Percentiles rank a stretch among this genome's conserved stretches.
Evolutionary conservation across 2,888 invertebrate species (phyloP).

Genomic region (Pycnomerus fuliginosus): DNA sequence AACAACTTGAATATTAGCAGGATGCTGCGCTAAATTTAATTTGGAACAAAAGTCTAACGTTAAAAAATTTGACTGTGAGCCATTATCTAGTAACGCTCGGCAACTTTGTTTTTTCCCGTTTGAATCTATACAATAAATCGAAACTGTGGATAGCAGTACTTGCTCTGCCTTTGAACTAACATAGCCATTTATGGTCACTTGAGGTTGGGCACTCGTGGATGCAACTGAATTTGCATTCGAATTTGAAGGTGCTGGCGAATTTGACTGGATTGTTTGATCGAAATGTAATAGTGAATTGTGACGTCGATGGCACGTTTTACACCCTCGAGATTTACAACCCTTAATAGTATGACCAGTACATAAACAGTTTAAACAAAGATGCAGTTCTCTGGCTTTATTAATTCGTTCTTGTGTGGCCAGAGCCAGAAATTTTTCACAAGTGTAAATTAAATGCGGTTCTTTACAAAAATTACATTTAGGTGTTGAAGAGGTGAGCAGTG

Average conservation of each 20-base stretch:
- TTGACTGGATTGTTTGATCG: background rate
- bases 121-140: slow-evolving; percentile 1
- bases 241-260: background rate
- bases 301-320: slow-evolving; percentile 7
- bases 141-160: slow-evolving; percentile 3
- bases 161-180: background rate
- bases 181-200: background rate
- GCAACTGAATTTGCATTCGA: background rate
- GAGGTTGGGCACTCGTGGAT: background rate
- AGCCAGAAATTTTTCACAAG: slow-evolving; percentile 10
- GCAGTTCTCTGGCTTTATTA: slow-evolving; percentile 5
- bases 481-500: background rate
- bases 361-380: slow-evolving; percentile 18
- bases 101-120: slow-evolving; percentile 4
- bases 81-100: slow-evolving; percentile 7
- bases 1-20: background rate
- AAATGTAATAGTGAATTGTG: slow-evolving; percentile 12
- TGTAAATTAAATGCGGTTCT: slow-evolving; percentile 7
- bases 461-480: slow-evolving; percentile 11
- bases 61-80: slow-evolving; percentile 13
- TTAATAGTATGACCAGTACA: slow-evolving; percentile 2
- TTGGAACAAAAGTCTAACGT: slow-evolving; percentile 2
- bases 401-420: slow-evolving; percentile 3
- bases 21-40: background rate
- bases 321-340: slow-evolving; percentile 3